Evolutionary conservation across 2,797 vertebrate species (phyloP).

Genomic region (Trachops cirrhosus): DNA sequence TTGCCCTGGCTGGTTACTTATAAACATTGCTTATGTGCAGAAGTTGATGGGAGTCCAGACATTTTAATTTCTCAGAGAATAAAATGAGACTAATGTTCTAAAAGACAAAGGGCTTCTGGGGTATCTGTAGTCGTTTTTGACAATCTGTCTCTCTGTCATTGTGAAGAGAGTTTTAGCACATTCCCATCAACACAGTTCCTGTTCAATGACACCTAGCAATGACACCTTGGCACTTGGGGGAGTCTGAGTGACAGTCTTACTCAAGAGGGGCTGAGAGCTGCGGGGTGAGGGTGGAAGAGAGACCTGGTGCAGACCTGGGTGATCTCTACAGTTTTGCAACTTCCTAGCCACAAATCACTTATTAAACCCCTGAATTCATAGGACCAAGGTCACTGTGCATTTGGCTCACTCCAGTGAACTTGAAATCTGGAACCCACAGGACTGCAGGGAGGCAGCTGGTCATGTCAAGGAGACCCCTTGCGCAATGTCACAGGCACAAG

Average conservation of each 20-base stretch:
- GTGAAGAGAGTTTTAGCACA: neutral
- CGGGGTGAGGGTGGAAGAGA: neutral
- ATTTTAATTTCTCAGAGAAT: conserved; percentile 10
- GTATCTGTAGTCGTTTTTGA: neutral
- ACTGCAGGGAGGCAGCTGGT: neutral
- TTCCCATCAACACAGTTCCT: neutral
- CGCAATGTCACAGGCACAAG: neutral
- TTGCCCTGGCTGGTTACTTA: conserved; percentile 41
- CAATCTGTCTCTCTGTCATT: neutral
- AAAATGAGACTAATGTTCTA: neutral
- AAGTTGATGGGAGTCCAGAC: neutral
- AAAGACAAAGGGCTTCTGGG: neutral
- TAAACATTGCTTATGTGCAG: neutral
- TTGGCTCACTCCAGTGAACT: neutral
- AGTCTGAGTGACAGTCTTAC: neutral
- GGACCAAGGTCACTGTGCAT: neutral
- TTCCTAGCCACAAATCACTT: neutral
- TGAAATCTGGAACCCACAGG: neutral
- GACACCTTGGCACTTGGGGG: neutral
- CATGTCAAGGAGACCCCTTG: neutral
- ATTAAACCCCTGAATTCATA: neutral
- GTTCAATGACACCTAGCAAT: too few relatives aligned
- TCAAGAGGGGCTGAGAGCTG: neutral
- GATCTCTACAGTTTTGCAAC: neutral
- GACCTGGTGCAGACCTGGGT: neutral